phyloP scores from a whole-genome alignment of 2,113 vertebrate species.

The Symphodus melops region DNA sequence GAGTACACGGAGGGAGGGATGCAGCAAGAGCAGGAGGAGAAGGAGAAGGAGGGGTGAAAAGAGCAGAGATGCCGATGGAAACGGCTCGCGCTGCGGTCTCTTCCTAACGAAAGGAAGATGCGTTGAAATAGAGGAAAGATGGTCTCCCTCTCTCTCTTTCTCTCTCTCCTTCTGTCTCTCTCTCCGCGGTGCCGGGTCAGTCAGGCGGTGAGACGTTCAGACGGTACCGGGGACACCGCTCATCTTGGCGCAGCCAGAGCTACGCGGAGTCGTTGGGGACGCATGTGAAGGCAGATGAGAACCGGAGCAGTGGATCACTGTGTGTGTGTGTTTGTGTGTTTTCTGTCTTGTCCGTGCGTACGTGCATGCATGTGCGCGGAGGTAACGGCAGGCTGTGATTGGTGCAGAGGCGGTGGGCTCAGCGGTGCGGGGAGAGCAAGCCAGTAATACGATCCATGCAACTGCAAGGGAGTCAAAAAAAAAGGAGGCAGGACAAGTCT shows the following conservation, averaged over 20 bases:
- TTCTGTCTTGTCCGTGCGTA: conserved; percentile 19
- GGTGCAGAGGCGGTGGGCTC: conserved; percentile 73
- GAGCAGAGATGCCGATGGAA: conserved; percentile 62
- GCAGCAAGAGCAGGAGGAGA: conserved; percentile 30
- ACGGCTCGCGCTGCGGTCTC: conserved; percentile 55
- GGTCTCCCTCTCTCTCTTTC: conserved; percentile 39
- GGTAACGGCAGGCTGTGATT: conserved; percentile 63
- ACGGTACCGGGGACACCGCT: conserved; percentile 57
- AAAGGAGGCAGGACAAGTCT: conserved; percentile 52
- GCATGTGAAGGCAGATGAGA: conserved; percentile 59
- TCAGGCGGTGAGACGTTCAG: conserved; percentile 56
- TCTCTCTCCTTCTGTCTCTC: conserved; percentile 22
- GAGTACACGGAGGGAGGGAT: conserved; percentile 30
- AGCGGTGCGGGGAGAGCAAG: conserved; percentile 64
- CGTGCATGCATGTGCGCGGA: conserved; percentile 43
- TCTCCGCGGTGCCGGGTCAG: conserved; percentile 28
- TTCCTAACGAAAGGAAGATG: conserved; percentile 43
- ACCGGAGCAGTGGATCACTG: conserved; percentile 40
- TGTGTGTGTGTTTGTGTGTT: not conserved
- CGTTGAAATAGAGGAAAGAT: conserved; percentile 45
- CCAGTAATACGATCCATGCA: conserved; percentile 70
- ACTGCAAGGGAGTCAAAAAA: conserved; percentile 48
- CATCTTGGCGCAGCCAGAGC: conserved; percentile 71
- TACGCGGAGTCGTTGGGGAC: conserved; percentile 54
- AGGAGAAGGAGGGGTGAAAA: conserved; percentile 30